phyloP scores from a whole-genome alignment of 2,888 invertebrate species.

The Cephonodes hylas region DNA sequence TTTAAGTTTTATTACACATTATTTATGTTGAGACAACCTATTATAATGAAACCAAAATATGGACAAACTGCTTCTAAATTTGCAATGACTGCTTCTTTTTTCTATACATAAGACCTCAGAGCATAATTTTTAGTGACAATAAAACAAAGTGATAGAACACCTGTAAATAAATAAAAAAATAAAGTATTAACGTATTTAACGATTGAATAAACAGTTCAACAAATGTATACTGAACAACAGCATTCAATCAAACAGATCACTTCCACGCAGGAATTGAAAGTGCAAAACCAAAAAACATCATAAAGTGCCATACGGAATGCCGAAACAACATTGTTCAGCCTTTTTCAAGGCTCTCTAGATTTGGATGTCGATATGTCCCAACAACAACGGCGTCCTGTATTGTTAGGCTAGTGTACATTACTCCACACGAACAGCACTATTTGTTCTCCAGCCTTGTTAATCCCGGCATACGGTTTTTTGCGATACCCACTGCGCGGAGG shows the following conservation, averaged over 20 bases:
- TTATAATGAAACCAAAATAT: too few species aligned
- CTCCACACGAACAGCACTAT: conserved; percentile 11
- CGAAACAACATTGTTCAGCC: neutral
- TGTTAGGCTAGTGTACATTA: conserved; percentile 6
- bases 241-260: neutral
- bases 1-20: too few species aligned
- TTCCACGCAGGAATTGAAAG: neutral
- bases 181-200: too few species aligned
- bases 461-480: conserved; percentile 19
- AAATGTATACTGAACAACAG: too few species aligned
- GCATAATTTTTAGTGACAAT: too few species aligned
- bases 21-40: too few species aligned
- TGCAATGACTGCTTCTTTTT: too few species aligned
- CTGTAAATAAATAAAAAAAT: too few species aligned
- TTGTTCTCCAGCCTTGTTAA: conserved; percentile 22
- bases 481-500: conserved; percentile 16
- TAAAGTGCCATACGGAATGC: neutral
- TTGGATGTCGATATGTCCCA: conserved; percentile 9
- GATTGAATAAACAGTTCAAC: too few species aligned
- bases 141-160: too few species aligned
- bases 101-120: too few species aligned
- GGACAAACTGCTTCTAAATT: too few species aligned
- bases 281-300: neutral
- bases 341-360: conserved; percentile 9
- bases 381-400: neutral